Conservation (phyloP, 2,888 invertebrate genomes). For the Lasioglossum vierecki region DNA sequence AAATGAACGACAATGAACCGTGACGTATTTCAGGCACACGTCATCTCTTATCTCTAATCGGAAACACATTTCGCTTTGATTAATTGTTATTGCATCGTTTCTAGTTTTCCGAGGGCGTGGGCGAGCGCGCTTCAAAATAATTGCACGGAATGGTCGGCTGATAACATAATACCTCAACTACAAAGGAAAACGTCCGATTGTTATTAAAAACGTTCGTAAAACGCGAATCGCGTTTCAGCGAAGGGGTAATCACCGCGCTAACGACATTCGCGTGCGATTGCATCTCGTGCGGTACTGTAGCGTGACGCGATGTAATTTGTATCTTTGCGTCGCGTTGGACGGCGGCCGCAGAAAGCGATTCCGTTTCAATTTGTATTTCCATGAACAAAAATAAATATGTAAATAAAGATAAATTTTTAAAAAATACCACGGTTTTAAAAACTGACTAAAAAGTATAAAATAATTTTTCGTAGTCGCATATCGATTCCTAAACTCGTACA, state of each 20-base stretch:
- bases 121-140: not conserved
- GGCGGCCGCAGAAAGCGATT: constrained; percentile 11
- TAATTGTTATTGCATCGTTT: not conserved
- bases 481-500: too few relatives aligned
- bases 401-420: too few relatives aligned
- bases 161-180: not conserved
- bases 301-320: constrained; percentile 20
- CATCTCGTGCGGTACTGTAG: constrained; percentile 22
- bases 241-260: not conserved
- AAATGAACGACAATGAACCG: not conserved
- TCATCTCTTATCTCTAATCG: not conserved
- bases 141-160: not conserved
- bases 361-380: constrained; percentile 5
- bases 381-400: too few relatives aligned
- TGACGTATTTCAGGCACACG: not conserved
- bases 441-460: too few relatives aligned
- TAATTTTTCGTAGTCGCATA: too few relatives aligned
- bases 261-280: constrained; percentile 13
- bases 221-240: constrained; percentile 13
- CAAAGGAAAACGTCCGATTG: not conserved
- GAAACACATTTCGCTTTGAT: not conserved
- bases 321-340: not conserved
- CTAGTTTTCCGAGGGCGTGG: not conserved
- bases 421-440: too few relatives aligned
- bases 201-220: constrained; percentile 17